A percentile compares a stretch with the other conserved stretches of the same genome.
These are phyloP conservation scores for Zaprionus nigranus DNA, from an alignment of 1,140 invertebrate species.

Conservation along the genomic window DNA sequence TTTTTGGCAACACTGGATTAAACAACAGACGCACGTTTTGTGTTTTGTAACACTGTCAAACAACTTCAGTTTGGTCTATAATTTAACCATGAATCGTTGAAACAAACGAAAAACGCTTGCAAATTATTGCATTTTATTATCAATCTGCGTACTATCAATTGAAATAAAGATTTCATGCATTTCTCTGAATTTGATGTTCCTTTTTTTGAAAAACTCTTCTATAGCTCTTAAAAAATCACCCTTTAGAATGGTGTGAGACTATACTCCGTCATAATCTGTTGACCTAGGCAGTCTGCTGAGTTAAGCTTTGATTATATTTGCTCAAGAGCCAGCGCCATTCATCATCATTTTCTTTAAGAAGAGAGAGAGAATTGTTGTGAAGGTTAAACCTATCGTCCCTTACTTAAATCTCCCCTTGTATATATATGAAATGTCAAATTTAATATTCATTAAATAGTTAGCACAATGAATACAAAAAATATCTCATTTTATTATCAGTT, in stretches of 20 bases:
- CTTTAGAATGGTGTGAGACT: neutral
- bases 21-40: too few relatives aligned
- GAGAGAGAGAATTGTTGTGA: neutral
- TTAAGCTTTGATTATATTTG: constrained; percentile 6
- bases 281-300: neutral
- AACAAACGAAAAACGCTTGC: too few relatives aligned
- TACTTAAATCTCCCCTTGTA: neutral
- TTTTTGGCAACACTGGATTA: too few relatives aligned
- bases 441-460: constrained; percentile 34
- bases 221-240: too few relatives aligned
- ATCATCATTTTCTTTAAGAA: constrained; percentile 4
- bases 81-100: too few relatives aligned
- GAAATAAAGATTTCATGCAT: too few relatives aligned
- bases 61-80: too few relatives aligned
- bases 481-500: constrained; percentile 26
- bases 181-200: too few relatives aligned
- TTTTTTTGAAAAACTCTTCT: too few relatives aligned
- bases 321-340: neutral
- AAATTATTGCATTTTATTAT: too few relatives aligned
- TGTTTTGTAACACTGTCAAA: too few relatives aligned
- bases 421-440: constrained; percentile 7
- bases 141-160: too few relatives aligned
- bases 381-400: neutral
- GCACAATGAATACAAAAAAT: constrained; percentile 3
- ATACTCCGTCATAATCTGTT: neutral